Conservation (phyloP, 92 coral and sea anemone genomes). For the Galaxea fascicularis region DNA sequence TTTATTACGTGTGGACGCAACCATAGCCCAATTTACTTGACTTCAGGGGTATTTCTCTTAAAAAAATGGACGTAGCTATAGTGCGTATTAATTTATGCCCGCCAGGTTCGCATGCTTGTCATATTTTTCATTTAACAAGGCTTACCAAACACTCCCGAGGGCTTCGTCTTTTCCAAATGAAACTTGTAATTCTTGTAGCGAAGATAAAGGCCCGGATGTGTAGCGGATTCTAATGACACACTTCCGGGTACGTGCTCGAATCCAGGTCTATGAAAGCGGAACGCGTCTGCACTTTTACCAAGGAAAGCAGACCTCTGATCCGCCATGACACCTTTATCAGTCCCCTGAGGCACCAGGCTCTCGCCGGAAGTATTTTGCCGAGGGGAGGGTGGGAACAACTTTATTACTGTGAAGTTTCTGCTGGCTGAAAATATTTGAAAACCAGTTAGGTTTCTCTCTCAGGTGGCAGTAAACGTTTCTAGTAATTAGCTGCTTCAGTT, state of each 20-base stretch:
- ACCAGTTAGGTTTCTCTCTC: neutral
- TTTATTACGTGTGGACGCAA: too few species aligned
- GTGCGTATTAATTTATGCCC: neutral
- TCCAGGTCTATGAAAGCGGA: constrained; percentile 93
- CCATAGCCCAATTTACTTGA: too few species aligned
- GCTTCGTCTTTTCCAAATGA: constrained; percentile 84
- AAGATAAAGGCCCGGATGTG: constrained; percentile 85
- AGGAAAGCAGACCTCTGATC: constrained; percentile 61
- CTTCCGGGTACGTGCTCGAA: constrained; percentile 85
- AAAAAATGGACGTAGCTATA: neutral
- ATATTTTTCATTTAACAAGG: neutral
- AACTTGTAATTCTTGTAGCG: constrained; percentile 97
- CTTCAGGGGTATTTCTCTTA: too few species aligned
- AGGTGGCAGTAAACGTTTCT: neutral
- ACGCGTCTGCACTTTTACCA: constrained; percentile 75
- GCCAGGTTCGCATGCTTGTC: neutral
- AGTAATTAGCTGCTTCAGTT: too few species aligned
- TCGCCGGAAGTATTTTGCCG: constrained; percentile 6
- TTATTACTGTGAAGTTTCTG: constrained; percentile 71
- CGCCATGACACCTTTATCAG: constrained; percentile 71
- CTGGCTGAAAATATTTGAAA: constrained; percentile 63
- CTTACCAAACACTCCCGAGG: constrained; percentile 92
- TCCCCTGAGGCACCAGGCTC: constrained; percentile 35
- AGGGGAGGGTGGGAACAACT: constrained; percentile 54
- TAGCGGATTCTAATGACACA: constrained; percentile 83